Evolutionary conservation across 2,888 invertebrate species (phyloP), one percentile per base, ranked within the genome.

Genomic region (Crioceris asparagi): DNA sequence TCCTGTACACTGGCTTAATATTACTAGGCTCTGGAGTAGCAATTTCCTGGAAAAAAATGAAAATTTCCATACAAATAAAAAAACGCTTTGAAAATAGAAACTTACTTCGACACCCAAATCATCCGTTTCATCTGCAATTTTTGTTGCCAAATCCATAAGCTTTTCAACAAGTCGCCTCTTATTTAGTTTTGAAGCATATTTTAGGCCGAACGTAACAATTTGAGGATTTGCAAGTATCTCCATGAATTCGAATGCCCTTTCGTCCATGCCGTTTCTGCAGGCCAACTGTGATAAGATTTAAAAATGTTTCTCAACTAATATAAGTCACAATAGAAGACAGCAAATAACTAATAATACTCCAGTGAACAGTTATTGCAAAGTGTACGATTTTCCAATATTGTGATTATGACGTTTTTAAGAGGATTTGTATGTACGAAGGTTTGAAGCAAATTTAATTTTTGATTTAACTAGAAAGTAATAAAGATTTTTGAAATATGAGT

Each of bases 231-330:
- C 77, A 54, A 93, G 72, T 50, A 90, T 69, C 55, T 85, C 80
- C 61, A 90, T 83, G 12, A 93, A 68, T 62, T 94, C 93, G 32
- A 87, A 66, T 0, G 91, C 93, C 26, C 93, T 73, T 52, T 79
- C 80, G 56, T 94, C 92, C 46, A 83, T 72, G 60, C 86, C 85
- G 48, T 79, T 79, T 49, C 83, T 77, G 55, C 87, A 87, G 1
- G 92, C 83, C 45, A 88, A 64, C 87, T 90, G 64, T 17, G 15
- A 47, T 51, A 39, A 43, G 43, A n/a, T n/a, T n/a, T n/a, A n/a
- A n/a, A n/a, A n/a, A n/a, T n/a, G n/a, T n/a, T n/a, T n/a, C n/a
- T n/a, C n/a, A n/a, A n/a, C n/a, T n/a, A n/a, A n/a, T n/a, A n/a
- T n/a, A n/a, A n/a, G n/a, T n/a, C n/a, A n/a, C n/a, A n/a, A n/a